A percentile compares a stretch with the other conserved stretches of the same genome.
Conservation (phyloP, 2,113 vertebrate species). For the Silurus meridionalis region DNA sequence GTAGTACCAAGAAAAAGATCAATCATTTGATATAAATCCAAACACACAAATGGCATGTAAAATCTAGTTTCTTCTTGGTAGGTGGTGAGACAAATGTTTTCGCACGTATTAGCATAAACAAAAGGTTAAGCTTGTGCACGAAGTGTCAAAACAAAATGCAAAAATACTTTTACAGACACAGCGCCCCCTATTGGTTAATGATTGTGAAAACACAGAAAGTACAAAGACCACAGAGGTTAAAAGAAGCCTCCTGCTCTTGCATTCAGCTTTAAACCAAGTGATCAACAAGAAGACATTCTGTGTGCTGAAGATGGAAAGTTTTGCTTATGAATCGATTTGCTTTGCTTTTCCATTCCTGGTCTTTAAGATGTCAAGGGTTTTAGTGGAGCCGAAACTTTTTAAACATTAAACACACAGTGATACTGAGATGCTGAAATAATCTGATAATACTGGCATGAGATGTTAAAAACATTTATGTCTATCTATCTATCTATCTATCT, state of each 20-base stretch:
- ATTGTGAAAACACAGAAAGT: not conserved
- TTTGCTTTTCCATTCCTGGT: not conserved
- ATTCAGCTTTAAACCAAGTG: not conserved
- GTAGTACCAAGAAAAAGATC: no score
- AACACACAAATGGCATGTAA: no score
- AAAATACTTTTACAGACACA: not conserved
- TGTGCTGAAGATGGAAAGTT: constrained; percentile 16
- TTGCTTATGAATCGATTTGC: not conserved
- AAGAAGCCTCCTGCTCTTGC: not conserved
- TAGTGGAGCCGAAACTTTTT: not conserved
- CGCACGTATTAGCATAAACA: no score
- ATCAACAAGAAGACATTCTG: not conserved
- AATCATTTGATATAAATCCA: no score
- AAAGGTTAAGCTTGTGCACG: not conserved
- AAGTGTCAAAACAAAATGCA: not conserved
- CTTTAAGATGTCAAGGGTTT: not conserved
- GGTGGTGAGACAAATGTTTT: not conserved
- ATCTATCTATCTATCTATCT: no score
- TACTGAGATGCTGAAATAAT: not conserved
- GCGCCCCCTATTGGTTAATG: not conserved
- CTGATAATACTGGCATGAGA: not conserved
- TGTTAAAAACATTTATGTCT: not conserved
- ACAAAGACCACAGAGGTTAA: not conserved
- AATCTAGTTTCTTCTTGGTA: not conserved
- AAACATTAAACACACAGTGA: not conserved